Base-by-base conservation (phyloP, 2,113 vertebrate species). In the Brevimyrus niger region DNA sequence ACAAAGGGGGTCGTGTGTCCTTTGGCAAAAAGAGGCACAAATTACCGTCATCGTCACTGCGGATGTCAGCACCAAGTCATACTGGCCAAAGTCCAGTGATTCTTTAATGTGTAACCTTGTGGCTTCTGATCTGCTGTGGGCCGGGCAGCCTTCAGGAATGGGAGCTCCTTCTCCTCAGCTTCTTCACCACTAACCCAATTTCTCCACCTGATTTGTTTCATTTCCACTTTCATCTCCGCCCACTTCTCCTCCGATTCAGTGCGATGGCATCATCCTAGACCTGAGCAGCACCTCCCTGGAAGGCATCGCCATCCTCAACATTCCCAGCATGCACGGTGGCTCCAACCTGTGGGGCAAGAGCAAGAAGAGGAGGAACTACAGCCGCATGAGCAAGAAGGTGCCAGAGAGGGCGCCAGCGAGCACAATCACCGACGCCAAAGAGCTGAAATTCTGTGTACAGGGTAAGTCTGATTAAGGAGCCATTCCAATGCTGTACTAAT, bases 241-340 rank as follows among this genome's bases (percentile, higher is more conserved):
- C 23, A 5, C 3, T 55, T 31, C 46, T 53, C 46, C 61, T 73
- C 15, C 11, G 9, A 47, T 9, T 6, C 94, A 99, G 98, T 98
- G 98, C 0, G 98, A 99, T 0, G 98, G 97, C 19, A 97, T 96
- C 90, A 94, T 95, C 73, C 92, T 99, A 46, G 98, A 99, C 93
- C 96, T 99, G 92, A 98, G 96, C 94, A 97, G 93, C 91, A 94
- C 96, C 0, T 98, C 98, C 87, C 94, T 99, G 87, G 98, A 99
- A 93, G 97, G 98, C 91, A 97, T 99, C 0, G 97, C 98, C 0
- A 93, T 99, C 89, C 97, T 99, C 92, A 99, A 99, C 95, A 99
- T 99, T 94, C 98, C 98, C 94, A 99, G 98, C 95, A 99, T 98
- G 98, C 98, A 99, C 0, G 98, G 98, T 0, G 98, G 98, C 91